Percentiles rank a stretch among this genome's conserved stretches.
phyloP scores from a whole-genome alignment of 2,888 invertebrate species.

The Glyphotaelius pellucidus region DNA sequence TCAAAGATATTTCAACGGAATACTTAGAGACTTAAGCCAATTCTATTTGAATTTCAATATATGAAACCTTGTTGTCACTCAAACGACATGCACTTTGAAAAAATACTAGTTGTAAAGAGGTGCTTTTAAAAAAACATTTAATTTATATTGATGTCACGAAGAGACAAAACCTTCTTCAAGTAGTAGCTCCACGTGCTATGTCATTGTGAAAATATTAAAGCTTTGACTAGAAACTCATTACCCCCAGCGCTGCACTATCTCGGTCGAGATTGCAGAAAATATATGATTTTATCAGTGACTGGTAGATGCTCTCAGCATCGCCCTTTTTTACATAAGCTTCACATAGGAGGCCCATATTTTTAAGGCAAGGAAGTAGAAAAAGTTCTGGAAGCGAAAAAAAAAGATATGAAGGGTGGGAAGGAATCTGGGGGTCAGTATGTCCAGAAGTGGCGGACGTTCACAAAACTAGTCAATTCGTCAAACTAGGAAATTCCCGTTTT shows the following conservation, averaged over 20 bases:
- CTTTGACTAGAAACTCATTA: constrained; percentile 8
- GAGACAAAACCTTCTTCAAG: background rate
- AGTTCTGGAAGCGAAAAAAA: too few species aligned
- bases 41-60: background rate
- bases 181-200: background rate
- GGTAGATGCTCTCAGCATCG: too few species aligned
- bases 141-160: background rate
- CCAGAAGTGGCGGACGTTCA: too few species aligned
- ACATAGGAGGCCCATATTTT: too few species aligned
- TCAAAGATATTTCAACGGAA: background rate
- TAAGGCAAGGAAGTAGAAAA: too few species aligned
- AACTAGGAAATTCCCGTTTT: too few species aligned
- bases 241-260: background rate
- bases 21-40: background rate
- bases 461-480: too few species aligned
- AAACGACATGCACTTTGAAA: background rate
- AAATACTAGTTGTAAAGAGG: background rate
- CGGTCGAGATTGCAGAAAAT: background rate
- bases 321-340: too few species aligned
- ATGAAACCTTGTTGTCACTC: background rate
- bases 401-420: too few species aligned
- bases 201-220: background rate
- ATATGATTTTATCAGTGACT: background rate
- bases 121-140: background rate
- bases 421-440: too few species aligned